Evolutionary conservation across 2,888 invertebrate genomes (phyloP).

Genomic region (Lacanobia wlatinum): DNA sequence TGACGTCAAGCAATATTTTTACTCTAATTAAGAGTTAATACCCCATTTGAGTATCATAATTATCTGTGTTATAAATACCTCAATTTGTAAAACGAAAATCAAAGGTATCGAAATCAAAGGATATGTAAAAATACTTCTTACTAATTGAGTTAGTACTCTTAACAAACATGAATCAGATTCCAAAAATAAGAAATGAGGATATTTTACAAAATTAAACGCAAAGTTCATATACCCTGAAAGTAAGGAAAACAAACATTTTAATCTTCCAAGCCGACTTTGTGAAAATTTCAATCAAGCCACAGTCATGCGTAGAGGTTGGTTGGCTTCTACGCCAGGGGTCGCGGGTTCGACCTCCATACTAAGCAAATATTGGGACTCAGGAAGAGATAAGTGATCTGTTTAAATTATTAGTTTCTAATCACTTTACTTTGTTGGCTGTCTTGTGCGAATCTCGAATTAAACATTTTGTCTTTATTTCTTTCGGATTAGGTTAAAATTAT

Average conservation of each 20-base stretch:
- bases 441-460: too few species aligned
- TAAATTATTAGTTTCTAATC: too few species aligned
- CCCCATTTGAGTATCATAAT: background rate
- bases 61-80: slow-evolving; percentile 2
- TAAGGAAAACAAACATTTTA: slow-evolving; percentile 4
- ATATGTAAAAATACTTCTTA: background rate
- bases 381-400: too few species aligned
- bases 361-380: too few species aligned
- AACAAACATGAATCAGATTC: slow-evolving; percentile 16
- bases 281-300: background rate
- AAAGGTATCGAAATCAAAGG: slow-evolving; percentile 28
- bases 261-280: background rate
- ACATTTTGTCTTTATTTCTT: too few species aligned
- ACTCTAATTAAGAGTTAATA: background rate
- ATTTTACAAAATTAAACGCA: slow-evolving; percentile 5
- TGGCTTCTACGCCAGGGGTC: too few species aligned
- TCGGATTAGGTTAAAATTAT: background rate
- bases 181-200: background rate
- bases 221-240: background rate
- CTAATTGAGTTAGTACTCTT: slow-evolving; percentile 30
- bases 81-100: slow-evolving; percentile 17
- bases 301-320: background rate
- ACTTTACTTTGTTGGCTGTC: too few species aligned
- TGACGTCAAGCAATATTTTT: slow-evolving; percentile 3
- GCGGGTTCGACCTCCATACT: too few species aligned